Evolutionary conservation across 2,797 vertebrate species (phyloP), one percentile per base, ranked within the genome.

Genomic region (Decapterus maruadsi): DNA sequence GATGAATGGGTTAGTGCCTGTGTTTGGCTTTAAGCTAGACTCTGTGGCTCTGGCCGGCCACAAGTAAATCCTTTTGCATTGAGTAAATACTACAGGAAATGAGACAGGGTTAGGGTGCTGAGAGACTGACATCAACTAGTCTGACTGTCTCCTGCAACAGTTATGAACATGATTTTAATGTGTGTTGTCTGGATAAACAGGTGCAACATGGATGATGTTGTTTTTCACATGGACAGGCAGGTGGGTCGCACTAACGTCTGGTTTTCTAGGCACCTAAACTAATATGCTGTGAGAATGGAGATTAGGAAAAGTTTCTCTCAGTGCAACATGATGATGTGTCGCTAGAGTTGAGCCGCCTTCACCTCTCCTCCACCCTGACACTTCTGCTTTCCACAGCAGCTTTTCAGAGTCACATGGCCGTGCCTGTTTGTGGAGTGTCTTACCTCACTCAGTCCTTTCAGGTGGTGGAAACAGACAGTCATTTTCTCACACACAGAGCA

Each of bases 1-100:
- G 88, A 89, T 89, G 61, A 87, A 90, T 88, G 79, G 77, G 83
- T 80, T 81, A 70, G 71, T 19, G 83, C 58, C 60, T 12, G 6
- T 46, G 70, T 80, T 86, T 82, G 82, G 86, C 79, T 91, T 77
- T 62, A 59, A 86, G 88, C 70, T 77, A 45, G 69, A 55, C 62
- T 85, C 75, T 66, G 59, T 59, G 64, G 56, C 45, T 68, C 62
- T 16, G 55, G 61, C 54, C 43, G 26, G 76, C 75, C 71, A 63
- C 62, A 60, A 72, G 60, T 64, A 72, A 87, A 84, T 74, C 58
- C 62, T 81, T 75, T 22, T 1, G 56, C 71, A 75, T 61, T 74
- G 74, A 77, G 68, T 72, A 40, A 82, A 85, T 68, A 75, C 62
- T 43, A 56, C 62, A 74, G 81, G 55, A 83, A 86, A 74, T 69